These are phyloP conservation scores for Manis crassicaudata DNA, from an alignment of 2,797 vertebrate genomes.

Conservation along the genomic window DNA sequence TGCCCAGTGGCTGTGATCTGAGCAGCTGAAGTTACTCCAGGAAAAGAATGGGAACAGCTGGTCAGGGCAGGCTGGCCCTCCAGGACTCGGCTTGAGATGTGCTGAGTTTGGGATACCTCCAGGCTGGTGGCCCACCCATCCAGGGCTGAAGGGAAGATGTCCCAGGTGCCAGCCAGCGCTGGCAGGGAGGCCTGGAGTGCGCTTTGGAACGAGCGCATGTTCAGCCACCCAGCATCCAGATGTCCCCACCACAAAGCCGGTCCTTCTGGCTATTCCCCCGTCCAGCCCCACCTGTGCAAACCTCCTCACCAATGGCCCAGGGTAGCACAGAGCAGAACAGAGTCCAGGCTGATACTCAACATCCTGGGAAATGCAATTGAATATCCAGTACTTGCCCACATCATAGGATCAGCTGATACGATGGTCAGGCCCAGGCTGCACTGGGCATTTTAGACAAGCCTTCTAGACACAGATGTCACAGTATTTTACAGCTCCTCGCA, in stretches of 20 bases:
- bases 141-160: background rate
- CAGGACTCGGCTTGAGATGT: background rate
- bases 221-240: accelerated
- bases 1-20: too few relatives aligned
- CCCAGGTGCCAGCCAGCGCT: accelerated
- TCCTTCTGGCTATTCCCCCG: background rate
- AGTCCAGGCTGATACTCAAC: background rate
- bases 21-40: too few relatives aligned
- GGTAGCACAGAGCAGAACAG: background rate
- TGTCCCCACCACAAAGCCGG: accelerated
- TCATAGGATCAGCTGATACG: too few relatives aligned
- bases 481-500: background rate
- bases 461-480: background rate
- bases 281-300: background rate
- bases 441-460: background rate
- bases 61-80: background rate
- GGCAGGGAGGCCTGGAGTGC: background rate
- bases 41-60: too few relatives aligned
- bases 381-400: background rate
- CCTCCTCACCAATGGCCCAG: background rate
- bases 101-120: accelerated
- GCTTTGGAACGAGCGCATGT: accelerated
- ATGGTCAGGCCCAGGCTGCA: background rate
- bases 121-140: accelerated
- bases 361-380: background rate